Evolutionary conservation across 2,888 invertebrate species (phyloP).

Genomic region (Tholera decimalis): DNA sequence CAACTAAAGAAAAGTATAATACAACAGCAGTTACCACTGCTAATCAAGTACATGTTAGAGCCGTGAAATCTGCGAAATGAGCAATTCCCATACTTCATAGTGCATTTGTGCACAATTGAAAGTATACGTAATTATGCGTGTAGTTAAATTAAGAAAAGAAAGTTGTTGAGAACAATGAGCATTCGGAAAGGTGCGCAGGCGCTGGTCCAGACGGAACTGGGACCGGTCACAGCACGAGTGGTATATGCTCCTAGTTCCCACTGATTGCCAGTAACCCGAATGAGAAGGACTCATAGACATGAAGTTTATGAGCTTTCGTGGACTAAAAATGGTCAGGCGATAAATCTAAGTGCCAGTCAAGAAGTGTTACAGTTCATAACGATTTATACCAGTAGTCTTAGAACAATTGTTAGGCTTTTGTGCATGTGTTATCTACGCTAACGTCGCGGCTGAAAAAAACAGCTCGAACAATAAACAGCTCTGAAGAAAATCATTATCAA

Average conservation of each 20-base stretch:
- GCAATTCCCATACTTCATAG: constrained; percentile 68
- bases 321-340: constrained; percentile 9
- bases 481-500: constrained; percentile 26
- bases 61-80: constrained; percentile 57
- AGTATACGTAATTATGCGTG: constrained; percentile 60
- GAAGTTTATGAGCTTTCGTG: constrained; percentile 35
- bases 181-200: constrained; percentile 53
- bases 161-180: constrained; percentile 77
- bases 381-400: background rate
- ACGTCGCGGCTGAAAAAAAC: constrained; percentile 1
- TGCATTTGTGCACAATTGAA: constrained; percentile 65
- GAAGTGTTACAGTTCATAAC: background rate
- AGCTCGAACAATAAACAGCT: constrained; percentile 15
- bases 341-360: constrained; percentile 21
- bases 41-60: constrained; percentile 30
- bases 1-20: constrained; percentile 13
- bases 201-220: constrained; percentile 63
- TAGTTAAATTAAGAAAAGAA: constrained; percentile 81
- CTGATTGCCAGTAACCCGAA: constrained; percentile 25
- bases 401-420: constrained; percentile 8
- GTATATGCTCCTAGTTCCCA: constrained; percentile 21
- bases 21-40: constrained; percentile 23
- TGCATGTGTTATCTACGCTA: background rate
- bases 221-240: constrained; percentile 58
- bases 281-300: constrained; percentile 19